A percentile compares a stretch with the other conserved stretches of the same genome.
Conservation (phyloP, 2,113 vertebrate genomes). For the Embiotoca jacksoni region DNA sequence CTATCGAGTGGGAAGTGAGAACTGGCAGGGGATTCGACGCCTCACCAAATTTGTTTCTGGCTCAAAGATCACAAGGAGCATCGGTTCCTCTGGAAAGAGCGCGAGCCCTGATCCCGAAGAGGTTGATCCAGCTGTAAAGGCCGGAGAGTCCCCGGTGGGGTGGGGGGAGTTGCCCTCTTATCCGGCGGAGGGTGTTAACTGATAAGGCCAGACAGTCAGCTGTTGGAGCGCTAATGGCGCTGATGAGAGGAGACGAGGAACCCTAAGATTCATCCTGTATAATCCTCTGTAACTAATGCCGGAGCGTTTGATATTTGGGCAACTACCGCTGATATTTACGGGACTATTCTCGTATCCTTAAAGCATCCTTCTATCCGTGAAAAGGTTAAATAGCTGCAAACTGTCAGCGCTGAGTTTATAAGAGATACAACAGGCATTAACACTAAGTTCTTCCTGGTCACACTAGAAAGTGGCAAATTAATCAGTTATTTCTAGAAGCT, state of each 20-base stretch:
- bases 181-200: slow-evolving; percentile 20
- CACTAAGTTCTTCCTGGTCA: no score
- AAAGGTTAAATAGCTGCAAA: neutral
- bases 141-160: slow-evolving; percentile 31
- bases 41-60: slow-evolving; percentile 59
- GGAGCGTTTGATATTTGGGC: neutral
- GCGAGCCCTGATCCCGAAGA: slow-evolving; percentile 32
- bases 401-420: no score
- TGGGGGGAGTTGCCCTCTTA: slow-evolving; percentile 7
- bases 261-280: neutral
- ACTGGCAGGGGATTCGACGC: slow-evolving; percentile 30
- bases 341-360: no score
- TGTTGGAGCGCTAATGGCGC: slow-evolving; percentile 16
- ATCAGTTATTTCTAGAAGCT: no score
- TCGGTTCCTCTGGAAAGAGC: slow-evolving; percentile 23
- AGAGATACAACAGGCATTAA: no score
- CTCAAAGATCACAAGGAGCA: slow-evolving; percentile 67
- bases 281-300: neutral
- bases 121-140: slow-evolving; percentile 46
- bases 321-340: neutral
- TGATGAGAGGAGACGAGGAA: slow-evolving; percentile 30
- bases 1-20: slow-evolving; percentile 53
- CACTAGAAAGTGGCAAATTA: no score
- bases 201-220: slow-evolving; percentile 51
- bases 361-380: neutral